These are phyloP conservation scores for Ivindomyrus marchei DNA, from an alignment of 2,113 vertebrate genomes.

Conservation along the genomic window DNA sequence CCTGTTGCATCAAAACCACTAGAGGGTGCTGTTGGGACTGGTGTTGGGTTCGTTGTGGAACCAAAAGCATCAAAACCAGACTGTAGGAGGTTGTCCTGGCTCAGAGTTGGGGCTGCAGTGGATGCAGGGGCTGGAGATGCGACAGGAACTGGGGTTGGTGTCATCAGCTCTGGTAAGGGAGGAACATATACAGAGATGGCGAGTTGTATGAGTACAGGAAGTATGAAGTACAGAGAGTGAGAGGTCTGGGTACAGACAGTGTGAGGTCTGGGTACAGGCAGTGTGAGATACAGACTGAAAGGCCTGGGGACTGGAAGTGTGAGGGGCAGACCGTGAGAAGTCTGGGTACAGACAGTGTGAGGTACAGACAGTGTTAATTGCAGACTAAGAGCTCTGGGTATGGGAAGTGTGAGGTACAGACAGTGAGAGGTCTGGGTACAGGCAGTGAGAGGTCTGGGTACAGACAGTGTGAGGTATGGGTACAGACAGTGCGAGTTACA, in stretches of 20 bases:
- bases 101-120: slow-evolving; percentile 49
- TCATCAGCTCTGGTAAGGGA: slow-evolving; percentile 57
- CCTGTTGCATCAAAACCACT: slow-evolving; percentile 86
- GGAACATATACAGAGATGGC: background rate
- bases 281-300: background rate
- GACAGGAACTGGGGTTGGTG: slow-evolving; percentile 66
- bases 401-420: background rate
- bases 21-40: slow-evolving; percentile 54
- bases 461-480: background rate
- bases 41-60: slow-evolving; percentile 49
- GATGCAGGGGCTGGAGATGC: slow-evolving; percentile 48
- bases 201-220: background rate
- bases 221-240: background rate
- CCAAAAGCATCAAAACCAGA: slow-evolving; percentile 74
- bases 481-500: background rate
- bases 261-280: background rate
- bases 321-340: background rate
- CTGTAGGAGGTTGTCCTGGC: slow-evolving; percentile 75
- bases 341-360: background rate
- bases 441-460: background rate
- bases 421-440: background rate
- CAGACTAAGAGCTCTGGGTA: background rate
- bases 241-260: background rate
- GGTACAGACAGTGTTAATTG: background rate
- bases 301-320: background rate